These are phyloP conservation scores for Gadus macrocephalus DNA, from an alignment of 2,113 vertebrate species.

Conservation along the genomic window DNA sequence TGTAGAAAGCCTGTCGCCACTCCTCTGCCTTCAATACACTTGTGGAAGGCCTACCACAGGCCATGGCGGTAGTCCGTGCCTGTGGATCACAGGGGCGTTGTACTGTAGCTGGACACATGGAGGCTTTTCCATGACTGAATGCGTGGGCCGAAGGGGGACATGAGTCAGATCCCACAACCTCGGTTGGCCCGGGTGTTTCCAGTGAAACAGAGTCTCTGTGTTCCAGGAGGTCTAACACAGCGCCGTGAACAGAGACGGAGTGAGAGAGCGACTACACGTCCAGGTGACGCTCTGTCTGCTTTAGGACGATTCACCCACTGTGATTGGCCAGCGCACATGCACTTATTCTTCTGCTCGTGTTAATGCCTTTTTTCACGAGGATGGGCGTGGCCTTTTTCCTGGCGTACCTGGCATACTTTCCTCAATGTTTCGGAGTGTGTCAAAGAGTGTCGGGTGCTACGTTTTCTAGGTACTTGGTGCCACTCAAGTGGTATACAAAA, in stretches of 20 bases:
- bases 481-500: slow-evolving; percentile 5
- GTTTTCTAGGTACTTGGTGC: slow-evolving; percentile 34
- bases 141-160: slow-evolving; percentile 14
- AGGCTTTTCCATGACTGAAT: slow-evolving; percentile 16
- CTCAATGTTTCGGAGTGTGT: slow-evolving; percentile 22
- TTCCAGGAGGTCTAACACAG: slow-evolving; percentile 17
- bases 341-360: slow-evolving; percentile 48
- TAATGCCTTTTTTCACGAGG: slow-evolving; percentile 13
- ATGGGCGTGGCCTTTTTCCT: slow-evolving; percentile 6
- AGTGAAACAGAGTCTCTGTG: slow-evolving; percentile 6
- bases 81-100: neutral
- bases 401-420: no score
- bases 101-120: no score
- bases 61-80: slow-evolving; percentile 5
- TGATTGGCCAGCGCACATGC: slow-evolving; percentile 40
- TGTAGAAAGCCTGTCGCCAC: slow-evolving; percentile 6
- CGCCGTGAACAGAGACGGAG: slow-evolving; percentile 28
- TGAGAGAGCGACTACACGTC: neutral
- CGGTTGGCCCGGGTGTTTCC: slow-evolving; percentile 9
- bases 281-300: slow-evolving; percentile 18
- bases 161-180: slow-evolving; percentile 11
- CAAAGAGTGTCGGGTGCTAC: slow-evolving; percentile 2
- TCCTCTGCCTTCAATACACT: neutral
- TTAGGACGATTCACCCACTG: slow-evolving; percentile 15
- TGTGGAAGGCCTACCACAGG: neutral